These are phyloP conservation scores for Sphecodes monilicornis DNA, from an alignment of 2,888 invertebrate genomes.

Conservation along the genomic window DNA sequence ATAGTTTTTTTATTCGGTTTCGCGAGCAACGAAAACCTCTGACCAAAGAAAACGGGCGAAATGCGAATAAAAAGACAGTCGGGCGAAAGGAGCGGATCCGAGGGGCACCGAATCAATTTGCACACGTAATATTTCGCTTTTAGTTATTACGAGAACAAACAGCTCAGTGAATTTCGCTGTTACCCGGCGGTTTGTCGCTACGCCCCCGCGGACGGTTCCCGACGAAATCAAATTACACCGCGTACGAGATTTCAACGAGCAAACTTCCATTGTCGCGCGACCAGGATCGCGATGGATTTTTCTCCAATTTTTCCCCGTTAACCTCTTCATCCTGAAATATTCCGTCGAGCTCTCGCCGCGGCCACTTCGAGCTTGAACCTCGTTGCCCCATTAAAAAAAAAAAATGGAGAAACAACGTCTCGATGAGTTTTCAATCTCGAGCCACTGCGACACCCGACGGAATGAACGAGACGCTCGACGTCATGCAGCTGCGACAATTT, in stretches of 20 bases:
- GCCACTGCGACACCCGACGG: background rate
- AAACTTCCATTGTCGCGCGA: background rate
- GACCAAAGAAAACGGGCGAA: background rate
- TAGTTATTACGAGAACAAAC: constrained; percentile 6
- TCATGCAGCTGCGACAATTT: too few species aligned
- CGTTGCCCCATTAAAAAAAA: background rate
- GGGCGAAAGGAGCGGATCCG: background rate
- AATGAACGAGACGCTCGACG: background rate
- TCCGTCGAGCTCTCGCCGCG: background rate
- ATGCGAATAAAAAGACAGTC: background rate
- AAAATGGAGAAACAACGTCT: background rate
- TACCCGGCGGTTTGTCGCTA: background rate
- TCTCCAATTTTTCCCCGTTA: background rate
- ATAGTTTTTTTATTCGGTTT: too few species aligned
- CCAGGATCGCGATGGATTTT: background rate
- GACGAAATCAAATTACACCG: constrained; percentile 11
- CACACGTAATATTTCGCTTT: background rate
- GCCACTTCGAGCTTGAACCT: background rate
- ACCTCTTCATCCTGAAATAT: background rate
- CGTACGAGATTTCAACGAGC: constrained; percentile 8
- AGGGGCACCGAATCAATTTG: background rate
- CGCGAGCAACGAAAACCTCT: too few species aligned
- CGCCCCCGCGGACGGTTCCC: background rate
- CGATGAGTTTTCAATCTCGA: background rate
- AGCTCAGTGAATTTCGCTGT: constrained; percentile 5